Percentiles rank a stretch among this genome's conserved stretches.
Evolutionary conservation across 2,113 vertebrate species (phyloP).

Genomic region (Carollia perspicillata): DNA sequence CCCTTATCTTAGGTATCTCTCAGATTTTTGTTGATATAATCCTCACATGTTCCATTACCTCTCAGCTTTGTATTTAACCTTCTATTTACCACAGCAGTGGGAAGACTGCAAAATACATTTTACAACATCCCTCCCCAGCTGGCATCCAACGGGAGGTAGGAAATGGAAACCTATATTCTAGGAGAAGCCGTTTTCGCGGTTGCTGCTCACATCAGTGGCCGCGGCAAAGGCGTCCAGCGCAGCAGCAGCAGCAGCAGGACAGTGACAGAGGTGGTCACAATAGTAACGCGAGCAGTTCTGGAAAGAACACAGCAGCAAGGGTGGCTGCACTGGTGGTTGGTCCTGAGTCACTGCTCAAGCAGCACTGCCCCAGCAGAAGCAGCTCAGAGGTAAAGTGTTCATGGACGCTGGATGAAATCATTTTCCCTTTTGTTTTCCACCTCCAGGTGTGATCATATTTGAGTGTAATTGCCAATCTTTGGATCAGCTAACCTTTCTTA

Average conservation of each 20-base stretch:
- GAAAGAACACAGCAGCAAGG: background rate
- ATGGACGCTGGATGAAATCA: background rate
- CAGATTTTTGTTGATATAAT: background rate
- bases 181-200: background rate
- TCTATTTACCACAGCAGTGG: background rate
- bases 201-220: background rate
- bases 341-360: background rate
- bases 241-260: background rate
- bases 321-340: rapidly evolving
- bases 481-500: background rate
- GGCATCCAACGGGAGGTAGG: background rate
- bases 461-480: background rate
- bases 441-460: background rate
- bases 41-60: background rate
- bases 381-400: background rate
- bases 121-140: background rate
- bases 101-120: background rate
- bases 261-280: background rate
- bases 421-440: background rate
- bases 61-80: background rate
- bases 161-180: background rate
- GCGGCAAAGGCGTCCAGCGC: too few species aligned
- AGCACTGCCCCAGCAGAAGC: background rate
- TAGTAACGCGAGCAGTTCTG: background rate
- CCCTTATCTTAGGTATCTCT: background rate